Percentiles rank a stretch among this genome's conserved stretches.
These are phyloP conservation scores for Tragopan temminckii DNA, from an alignment of 2,797 vertebrate species.

Conservation along the genomic window DNA sequence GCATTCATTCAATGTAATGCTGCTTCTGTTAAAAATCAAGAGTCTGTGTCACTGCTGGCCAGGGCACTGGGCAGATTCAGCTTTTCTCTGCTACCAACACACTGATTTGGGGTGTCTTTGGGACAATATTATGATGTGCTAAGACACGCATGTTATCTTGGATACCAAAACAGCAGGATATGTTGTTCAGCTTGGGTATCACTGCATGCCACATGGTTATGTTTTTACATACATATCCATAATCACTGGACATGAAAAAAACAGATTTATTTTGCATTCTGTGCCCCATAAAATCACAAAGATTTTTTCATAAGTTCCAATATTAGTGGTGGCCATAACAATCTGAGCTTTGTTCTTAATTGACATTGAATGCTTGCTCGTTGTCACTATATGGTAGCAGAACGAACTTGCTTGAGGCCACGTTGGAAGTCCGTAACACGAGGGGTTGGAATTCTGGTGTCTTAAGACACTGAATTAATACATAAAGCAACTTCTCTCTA, in stretches of 20 bases:
- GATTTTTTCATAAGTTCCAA: not conserved
- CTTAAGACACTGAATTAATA: not conserved
- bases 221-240: not conserved
- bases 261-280: not conserved
- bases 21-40: constrained; percentile 26
- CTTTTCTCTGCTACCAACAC: not conserved
- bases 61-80: not conserved
- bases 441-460: not conserved
- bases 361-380: not conserved
- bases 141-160: not conserved
- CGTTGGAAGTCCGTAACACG: not conserved
- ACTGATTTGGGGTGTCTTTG: not conserved
- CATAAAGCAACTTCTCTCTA: too few relatives aligned
- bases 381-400: not conserved
- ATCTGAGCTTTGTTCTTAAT: not conserved
- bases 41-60: not conserved
- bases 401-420: not conserved
- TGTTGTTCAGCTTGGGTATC: not conserved
- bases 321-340: not conserved
- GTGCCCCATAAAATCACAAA: not conserved
- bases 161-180: not conserved
- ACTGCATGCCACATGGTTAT: not conserved
- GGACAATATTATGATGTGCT: not conserved
- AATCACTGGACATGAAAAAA: not conserved
- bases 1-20: constrained; percentile 8